These are phyloP conservation scores for Saimiri boliviensis DNA, from an alignment of 2,113 vertebrate species.

Conservation along the genomic window DNA sequence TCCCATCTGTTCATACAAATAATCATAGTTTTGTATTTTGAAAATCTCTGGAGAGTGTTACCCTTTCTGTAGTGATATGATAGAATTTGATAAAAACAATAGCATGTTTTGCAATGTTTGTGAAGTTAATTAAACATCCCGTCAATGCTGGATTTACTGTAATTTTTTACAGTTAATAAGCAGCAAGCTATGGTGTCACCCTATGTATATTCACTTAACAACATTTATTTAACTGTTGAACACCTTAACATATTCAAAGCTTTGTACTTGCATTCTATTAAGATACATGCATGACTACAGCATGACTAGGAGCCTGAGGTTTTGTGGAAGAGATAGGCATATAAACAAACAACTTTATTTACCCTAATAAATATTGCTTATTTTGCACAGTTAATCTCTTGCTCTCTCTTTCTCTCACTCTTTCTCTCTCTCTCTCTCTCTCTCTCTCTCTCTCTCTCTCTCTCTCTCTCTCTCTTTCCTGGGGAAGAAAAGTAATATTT, in stretches of 20 bases:
- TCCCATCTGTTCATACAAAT: neutral
- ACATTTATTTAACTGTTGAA: neutral
- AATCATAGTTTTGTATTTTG: conserved; percentile 20
- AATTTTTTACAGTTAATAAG: conserved; percentile 22
- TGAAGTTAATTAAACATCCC: neutral
- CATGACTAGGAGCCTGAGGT: neutral
- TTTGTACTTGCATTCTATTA: neutral
- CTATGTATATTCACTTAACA: neutral
- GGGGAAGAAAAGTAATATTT: neutral
- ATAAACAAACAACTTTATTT: neutral
- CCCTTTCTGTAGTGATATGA: neutral
- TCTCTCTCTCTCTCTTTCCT: neutral
- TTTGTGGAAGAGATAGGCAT: neutral
- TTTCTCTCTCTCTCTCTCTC: too few relatives aligned
- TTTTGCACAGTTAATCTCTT: neutral
- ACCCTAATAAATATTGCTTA: neutral
- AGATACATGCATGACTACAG: neutral
- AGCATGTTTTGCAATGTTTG: neutral
- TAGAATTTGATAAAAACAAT: conserved; percentile 16
- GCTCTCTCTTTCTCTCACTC: too few relatives aligned
- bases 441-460: too few relatives aligned
- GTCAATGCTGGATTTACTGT: neutral
- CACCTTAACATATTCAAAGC: neutral
- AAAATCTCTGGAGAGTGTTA: conserved; percentile 4
- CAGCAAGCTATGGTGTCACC: neutral